These are phyloP conservation scores for Premnoplex brunnescens DNA, from an alignment of 2,797 vertebrate species.

Conservation along the genomic window DNA sequence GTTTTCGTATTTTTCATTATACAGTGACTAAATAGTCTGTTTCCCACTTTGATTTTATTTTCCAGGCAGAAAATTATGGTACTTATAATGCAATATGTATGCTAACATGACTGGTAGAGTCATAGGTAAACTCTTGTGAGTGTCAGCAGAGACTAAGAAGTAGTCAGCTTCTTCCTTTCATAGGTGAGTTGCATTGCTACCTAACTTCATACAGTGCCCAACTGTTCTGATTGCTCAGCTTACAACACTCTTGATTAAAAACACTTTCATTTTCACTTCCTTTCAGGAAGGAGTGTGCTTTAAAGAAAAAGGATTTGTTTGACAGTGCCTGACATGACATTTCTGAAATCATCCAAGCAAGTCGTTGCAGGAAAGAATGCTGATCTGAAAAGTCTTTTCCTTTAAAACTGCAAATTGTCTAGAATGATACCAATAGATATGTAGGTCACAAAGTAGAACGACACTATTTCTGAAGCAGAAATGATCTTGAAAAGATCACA, in stretches of 20 bases:
- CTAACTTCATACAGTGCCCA: background rate
- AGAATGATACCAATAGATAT: background rate
- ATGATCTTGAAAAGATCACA: background rate
- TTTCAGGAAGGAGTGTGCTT: background rate
- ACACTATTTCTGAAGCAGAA: background rate
- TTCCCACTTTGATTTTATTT: background rate
- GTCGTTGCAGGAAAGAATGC: background rate
- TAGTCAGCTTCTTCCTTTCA: background rate
- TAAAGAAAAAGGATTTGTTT: background rate
- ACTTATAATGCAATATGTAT: background rate
- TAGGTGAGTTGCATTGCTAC: background rate
- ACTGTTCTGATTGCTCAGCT: background rate
- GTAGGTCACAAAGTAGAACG: background rate
- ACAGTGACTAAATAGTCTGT: background rate
- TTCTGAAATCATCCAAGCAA: background rate
- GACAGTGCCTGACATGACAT: fast-evolving
- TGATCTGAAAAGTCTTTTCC: background rate
- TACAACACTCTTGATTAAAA: background rate
- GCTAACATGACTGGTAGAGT: background rate
- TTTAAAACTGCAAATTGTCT: background rate
- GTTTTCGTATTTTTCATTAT: background rate
- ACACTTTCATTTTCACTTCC: background rate
- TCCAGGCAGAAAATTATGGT: background rate
- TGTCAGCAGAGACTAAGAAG: background rate
- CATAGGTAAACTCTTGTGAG: background rate